phyloP scores from a whole-genome alignment of 2,888 invertebrate genomes.

The Spicauda simplicius region DNA sequence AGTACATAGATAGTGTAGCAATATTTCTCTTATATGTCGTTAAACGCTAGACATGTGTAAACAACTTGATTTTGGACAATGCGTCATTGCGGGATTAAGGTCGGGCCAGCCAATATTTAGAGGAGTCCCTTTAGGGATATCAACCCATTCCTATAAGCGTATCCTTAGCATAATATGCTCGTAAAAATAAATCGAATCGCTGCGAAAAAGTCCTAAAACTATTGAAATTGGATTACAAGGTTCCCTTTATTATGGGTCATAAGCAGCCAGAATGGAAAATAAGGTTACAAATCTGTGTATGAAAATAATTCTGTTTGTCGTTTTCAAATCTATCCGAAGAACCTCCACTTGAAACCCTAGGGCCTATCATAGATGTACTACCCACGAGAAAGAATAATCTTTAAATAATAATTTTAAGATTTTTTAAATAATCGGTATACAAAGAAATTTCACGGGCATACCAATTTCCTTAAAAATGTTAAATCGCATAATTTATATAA shows the following conservation, averaged over 20 bases:
- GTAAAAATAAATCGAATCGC: conserved; percentile 32
- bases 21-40: neutral
- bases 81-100: conserved; percentile 15
- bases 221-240: conserved; percentile 24
- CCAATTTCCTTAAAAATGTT: neutral
- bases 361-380: too few species aligned
- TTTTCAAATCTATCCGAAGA: too few species aligned
- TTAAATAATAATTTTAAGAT: too few species aligned
- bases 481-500: neutral
- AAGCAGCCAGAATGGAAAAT: neutral
- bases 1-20: too few species aligned
- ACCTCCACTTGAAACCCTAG: too few species aligned
- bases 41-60: neutral
- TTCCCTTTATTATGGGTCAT: neutral
- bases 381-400: too few species aligned
- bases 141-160: conserved; percentile 22
- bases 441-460: too few species aligned
- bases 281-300: neutral
- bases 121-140: conserved; percentile 16
- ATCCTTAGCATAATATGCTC: conserved; percentile 28
- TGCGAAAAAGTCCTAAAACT: conserved; percentile 23
- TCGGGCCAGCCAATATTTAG: conserved; percentile 15
- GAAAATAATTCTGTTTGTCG: neutral
- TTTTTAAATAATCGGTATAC: too few species aligned
- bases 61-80: conserved; percentile 13